These are phyloP conservation scores for Trochalopteron elliotii DNA, from an alignment of 2,113 vertebrate species.

Conservation along the genomic window DNA sequence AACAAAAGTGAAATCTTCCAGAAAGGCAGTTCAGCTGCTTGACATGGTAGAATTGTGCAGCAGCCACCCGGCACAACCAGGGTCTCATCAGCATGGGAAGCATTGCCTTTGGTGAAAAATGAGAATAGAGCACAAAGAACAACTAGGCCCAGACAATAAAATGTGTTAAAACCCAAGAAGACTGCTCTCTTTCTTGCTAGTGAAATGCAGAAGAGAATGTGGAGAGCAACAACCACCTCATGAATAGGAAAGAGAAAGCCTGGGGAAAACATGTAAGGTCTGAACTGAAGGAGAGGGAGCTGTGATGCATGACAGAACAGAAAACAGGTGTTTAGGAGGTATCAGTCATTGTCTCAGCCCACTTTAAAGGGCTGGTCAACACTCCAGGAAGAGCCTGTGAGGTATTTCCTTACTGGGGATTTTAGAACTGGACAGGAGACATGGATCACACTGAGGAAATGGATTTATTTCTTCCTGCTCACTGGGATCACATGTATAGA, in stretches of 20 bases:
- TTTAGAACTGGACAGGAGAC: not conserved
- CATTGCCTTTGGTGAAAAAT: not conserved
- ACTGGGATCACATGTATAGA: not conserved
- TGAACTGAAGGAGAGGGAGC: not conserved
- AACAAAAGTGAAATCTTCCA: constrained; percentile 4
- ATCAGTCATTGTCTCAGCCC: not conserved
- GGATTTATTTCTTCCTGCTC: not conserved
- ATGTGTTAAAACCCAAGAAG: not conserved
- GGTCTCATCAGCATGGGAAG: not conserved
- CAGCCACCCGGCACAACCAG: not conserved
- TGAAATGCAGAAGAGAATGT: not conserved
- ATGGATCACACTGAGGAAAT: not conserved
- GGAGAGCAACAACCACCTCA: not conserved
- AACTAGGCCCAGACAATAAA: not conserved
- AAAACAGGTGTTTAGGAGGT: not conserved
- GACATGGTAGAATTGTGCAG: not conserved
- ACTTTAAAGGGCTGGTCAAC: not conserved
- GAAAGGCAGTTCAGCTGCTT: not conserved
- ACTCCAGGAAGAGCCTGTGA: not conserved
- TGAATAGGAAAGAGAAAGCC: not conserved
- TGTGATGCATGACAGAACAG: not conserved
- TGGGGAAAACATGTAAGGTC: not conserved
- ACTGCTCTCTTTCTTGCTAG: not conserved
- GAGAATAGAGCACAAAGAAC: not conserved
- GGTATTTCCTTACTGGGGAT: not conserved